phyloP scores from a whole-genome alignment of 2,113 vertebrate species.

The Elanus axillaris region DNA sequence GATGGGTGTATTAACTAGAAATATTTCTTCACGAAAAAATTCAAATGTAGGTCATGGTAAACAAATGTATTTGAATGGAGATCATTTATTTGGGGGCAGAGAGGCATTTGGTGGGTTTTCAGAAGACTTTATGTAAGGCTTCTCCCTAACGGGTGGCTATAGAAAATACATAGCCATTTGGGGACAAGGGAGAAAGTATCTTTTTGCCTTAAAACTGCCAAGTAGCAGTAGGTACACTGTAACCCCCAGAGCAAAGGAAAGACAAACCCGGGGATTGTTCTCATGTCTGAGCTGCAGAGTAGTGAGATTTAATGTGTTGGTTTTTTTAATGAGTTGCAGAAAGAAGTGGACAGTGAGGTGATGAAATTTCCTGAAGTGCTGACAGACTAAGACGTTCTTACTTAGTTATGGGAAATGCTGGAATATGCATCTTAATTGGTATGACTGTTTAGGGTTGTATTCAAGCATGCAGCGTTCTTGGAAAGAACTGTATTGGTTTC shows the following conservation, averaged over 20 bases:
- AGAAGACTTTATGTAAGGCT: background rate
- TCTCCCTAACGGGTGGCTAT: background rate
- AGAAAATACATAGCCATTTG: background rate
- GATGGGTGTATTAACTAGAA: background rate
- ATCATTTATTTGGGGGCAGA: background rate
- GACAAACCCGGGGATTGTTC: slow-evolving; percentile 40
- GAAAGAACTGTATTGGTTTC: slow-evolving; percentile 53
- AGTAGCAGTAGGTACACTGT: background rate
- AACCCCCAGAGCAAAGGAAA: slow-evolving; percentile 29
- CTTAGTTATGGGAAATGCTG: slow-evolving; percentile 63
- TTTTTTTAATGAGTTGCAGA: slow-evolving; percentile 62
- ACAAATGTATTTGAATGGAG: background rate
- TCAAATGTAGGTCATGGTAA: background rate
- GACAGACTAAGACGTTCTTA: slow-evolving; percentile 48
- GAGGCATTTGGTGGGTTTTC: background rate
- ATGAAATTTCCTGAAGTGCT: slow-evolving; percentile 63
- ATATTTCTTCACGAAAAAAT: background rate
- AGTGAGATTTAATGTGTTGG: slow-evolving; percentile 51
- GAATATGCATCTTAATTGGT: slow-evolving; percentile 60
- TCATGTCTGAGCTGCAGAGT: slow-evolving; percentile 40
- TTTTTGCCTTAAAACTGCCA: slow-evolving; percentile 9
- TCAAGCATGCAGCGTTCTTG: slow-evolving; percentile 37
- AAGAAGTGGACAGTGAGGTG: slow-evolving; percentile 62
- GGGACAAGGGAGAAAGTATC: background rate
- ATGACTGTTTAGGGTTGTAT: slow-evolving; percentile 55